A percentile compares a stretch with the other conserved stretches of the same genome.
Conservation (phyloP, 1,140 invertebrate species). For the Diachasmimorpha longicaudata region DNA sequence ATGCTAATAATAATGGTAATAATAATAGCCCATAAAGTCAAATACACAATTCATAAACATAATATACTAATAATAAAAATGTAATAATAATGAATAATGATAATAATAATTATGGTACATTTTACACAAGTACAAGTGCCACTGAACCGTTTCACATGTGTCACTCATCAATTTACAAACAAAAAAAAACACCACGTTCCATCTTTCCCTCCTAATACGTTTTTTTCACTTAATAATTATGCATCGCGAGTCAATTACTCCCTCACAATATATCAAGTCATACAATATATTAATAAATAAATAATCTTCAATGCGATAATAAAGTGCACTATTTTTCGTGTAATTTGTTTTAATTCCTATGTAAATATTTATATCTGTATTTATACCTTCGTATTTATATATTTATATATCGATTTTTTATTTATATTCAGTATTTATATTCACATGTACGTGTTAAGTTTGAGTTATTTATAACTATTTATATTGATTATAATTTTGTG, state of each 20-base stretch:
- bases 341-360: constrained; percentile 36
- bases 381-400: constrained; percentile 35
- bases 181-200: constrained; percentile 1
- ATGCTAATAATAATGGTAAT: constrained; percentile 31
- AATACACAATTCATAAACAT: constrained; percentile 39
- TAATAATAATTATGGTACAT: constrained; percentile 45
- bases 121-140: constrained; percentile 45
- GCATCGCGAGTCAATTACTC: neutral
- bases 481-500: constrained; percentile 35
- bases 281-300: constrained; percentile 54
- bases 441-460: constrained; percentile 22
- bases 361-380: constrained; percentile 47
- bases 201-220: constrained; percentile 20
- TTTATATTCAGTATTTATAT: constrained; percentile 43
- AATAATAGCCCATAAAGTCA: constrained; percentile 42
- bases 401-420: constrained; percentile 30
- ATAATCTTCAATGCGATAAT: constrained; percentile 62
- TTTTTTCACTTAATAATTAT: constrained; percentile 19
- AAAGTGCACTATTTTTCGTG: constrained; percentile 49
- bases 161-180: constrained; percentile 32
- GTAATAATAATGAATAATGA: constrained; percentile 41
- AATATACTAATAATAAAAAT: constrained; percentile 35
- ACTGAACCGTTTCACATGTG: constrained; percentile 8
- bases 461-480: constrained; percentile 47
- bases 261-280: constrained; percentile 42